phyloP scores from a whole-genome alignment of 2,113 vertebrate species.

The Acrocephalus arundinaceus region DNA sequence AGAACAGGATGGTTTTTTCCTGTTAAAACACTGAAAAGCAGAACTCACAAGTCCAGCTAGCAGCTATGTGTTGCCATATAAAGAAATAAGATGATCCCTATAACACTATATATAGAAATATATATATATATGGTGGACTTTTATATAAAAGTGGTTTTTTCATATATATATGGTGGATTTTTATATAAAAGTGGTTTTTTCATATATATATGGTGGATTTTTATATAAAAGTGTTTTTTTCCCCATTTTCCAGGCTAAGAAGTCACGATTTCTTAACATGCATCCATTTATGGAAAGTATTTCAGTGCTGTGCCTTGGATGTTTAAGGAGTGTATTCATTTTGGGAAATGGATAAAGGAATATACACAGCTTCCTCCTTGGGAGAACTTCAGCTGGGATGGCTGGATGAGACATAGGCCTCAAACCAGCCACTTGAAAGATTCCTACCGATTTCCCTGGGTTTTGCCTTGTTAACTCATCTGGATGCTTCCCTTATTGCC shows the following conservation, averaged over 20 bases:
- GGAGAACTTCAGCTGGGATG: not conserved
- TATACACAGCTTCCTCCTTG: not conserved
- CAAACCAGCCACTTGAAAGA: not conserved
- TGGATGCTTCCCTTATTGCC: not conserved
- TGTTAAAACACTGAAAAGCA: not conserved
- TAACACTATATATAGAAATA: not conserved
- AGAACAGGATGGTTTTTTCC: not conserved
- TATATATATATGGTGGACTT: no score
- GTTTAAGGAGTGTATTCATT: not conserved
- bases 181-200: no score
- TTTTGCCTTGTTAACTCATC: not conserved
- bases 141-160: no score
- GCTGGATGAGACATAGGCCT: not conserved
- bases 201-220: no score
- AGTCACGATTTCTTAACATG: not conserved
- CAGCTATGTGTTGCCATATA: not conserved
- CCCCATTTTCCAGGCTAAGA: not conserved
- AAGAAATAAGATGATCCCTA: not conserved
- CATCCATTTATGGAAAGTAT: not conserved
- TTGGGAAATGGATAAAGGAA: not conserved
- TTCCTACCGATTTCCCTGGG: not conserved
- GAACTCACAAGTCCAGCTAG: not conserved
- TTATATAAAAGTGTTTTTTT: no score
- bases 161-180: no score
- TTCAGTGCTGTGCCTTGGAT: not conserved